Conservation (phyloP, 2,113 vertebrate species). For the Geococcyx californianus region DNA sequence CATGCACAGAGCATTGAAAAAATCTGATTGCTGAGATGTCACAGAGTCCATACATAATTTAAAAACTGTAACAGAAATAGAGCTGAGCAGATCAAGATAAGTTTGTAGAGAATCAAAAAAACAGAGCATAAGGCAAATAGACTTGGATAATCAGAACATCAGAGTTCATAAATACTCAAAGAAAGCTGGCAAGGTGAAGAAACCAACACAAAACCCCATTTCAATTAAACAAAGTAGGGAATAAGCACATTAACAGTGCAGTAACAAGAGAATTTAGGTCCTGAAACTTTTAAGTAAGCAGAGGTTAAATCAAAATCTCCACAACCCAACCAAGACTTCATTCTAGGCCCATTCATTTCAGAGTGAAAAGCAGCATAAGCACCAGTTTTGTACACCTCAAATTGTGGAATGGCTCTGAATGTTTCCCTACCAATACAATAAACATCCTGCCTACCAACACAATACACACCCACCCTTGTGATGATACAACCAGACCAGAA, state of each 20-base stretch:
- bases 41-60: not conserved
- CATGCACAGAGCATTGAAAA: not conserved
- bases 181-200: not conserved
- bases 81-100: not conserved
- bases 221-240: not conserved
- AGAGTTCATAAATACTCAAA: not conserved
- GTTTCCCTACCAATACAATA: not conserved
- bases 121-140: not conserved
- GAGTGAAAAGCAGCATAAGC: not conserved
- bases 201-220: not conserved
- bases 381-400: not conserved
- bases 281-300: not conserved
- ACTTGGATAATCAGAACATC: not conserved
- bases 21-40: not conserved
- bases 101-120: not conserved
- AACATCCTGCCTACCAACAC: not conserved
- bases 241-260: not conserved
- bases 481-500: not conserved
- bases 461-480: rapidly evolving
- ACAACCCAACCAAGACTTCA: not conserved
- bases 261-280: not conserved
- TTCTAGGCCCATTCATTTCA: not conserved
- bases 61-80: not conserved
- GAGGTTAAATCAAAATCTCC: not conserved
- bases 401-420: not conserved